Percentiles rank a stretch among this genome's conserved stretches.
These are phyloP conservation scores for Nomada ruficornis DNA, from an alignment of 2,888 invertebrate genomes.

Conservation along the genomic window DNA sequence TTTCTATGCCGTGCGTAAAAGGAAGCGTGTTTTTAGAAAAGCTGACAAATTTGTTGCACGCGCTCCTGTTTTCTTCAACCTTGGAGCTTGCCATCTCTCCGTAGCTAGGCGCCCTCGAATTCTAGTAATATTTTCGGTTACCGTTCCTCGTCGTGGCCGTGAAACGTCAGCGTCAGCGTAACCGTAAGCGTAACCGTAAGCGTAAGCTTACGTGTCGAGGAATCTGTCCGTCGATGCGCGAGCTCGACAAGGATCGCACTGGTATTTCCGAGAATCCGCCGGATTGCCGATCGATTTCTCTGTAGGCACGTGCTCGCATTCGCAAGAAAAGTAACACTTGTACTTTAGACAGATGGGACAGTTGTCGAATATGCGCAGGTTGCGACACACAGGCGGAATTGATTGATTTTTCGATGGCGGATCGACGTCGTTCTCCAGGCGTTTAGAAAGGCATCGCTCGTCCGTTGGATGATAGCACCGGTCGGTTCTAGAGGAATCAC, in stretches of 20 bases:
- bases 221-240: background rate
- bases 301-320: slow-evolving; percentile 25
- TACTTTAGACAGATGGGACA: slow-evolving; percentile 80
- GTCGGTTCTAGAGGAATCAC: slow-evolving; percentile 39
- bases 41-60: slow-evolving; percentile 6
- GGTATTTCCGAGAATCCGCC: too few relatives aligned
- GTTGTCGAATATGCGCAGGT: slow-evolving; percentile 71
- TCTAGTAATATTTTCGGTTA: too few relatives aligned
- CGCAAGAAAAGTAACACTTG: slow-evolving; percentile 76
- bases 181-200: too few relatives aligned
- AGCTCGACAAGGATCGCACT: background rate
- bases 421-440: background rate
- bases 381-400: slow-evolving; percentile 50
- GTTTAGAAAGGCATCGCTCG: slow-evolving; percentile 1
- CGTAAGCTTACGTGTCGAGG: background rate
- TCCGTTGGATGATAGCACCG: slow-evolving; percentile 69
- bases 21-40: slow-evolving; percentile 23
- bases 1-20: background rate
- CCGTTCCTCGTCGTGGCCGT: background rate
- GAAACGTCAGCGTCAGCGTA: too few relatives aligned
- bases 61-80: background rate
- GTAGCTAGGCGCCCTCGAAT: background rate
- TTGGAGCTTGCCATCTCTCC: background rate
- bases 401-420: background rate
- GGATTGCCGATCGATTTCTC: background rate